Conservation (phyloP, 2,888 invertebrate species). For the Protophormia terraenovae region DNA sequence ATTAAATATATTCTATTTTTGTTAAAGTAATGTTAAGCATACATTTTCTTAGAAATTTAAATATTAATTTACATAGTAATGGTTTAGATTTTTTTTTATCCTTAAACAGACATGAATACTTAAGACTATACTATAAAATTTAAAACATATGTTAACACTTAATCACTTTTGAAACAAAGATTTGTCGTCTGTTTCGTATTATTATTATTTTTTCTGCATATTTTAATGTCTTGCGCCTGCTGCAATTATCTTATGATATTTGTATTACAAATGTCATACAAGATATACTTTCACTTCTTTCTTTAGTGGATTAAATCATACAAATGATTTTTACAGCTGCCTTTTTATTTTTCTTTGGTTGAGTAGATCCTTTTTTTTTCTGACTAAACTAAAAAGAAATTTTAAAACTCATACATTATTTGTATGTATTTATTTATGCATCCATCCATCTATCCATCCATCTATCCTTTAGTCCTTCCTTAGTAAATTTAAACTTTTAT, state of each 20-base stretch:
- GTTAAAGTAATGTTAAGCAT: neutral
- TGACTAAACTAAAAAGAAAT: neutral
- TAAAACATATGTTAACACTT: conserved; percentile 27
- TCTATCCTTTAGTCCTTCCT: neutral
- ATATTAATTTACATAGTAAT: neutral
- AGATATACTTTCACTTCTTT: neutral
- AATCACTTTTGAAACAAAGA: conserved; percentile 33
- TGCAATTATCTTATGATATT: conserved; percentile 1
- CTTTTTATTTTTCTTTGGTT: conserved; percentile 2
- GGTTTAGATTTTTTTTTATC: neutral
- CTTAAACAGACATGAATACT: neutral
- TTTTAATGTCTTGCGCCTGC: conserved; percentile 22
- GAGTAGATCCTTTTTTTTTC: neutral
- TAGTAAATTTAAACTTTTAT: neutral
- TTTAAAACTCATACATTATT: neutral
- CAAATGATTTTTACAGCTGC: conserved; percentile 35
- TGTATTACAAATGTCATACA: neutral
- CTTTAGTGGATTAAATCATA: neutral
- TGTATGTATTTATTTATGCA: neutral
- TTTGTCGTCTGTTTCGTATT: neutral
- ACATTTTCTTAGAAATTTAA: neutral
- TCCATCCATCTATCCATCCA: too few species aligned
- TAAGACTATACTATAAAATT: neutral
- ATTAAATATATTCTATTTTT: neutral
- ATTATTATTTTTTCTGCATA: neutral